Percentiles rank a stretch among this genome's conserved stretches.
Evolutionary conservation across 1,140 invertebrate species (phyloP).

Genomic region (Metaphire vulgaris): DNA sequence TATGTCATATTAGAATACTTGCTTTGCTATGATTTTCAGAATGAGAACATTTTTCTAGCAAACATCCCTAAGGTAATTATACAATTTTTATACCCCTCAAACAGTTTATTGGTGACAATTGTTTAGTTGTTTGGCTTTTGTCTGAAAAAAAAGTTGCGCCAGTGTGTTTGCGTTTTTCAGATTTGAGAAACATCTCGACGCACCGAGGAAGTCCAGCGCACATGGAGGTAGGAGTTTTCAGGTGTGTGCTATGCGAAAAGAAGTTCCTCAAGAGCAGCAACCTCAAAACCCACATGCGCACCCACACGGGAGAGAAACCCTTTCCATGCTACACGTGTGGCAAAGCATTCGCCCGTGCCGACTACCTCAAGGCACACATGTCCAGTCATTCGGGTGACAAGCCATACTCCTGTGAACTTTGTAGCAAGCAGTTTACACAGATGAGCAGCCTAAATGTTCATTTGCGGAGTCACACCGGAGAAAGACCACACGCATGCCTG

Average conservation of each 20-base stretch:
- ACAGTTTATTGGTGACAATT: too few relatives aligned
- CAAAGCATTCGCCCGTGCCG: constrained; percentile 23
- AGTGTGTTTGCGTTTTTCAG: too few relatives aligned
- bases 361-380: constrained; percentile 26
- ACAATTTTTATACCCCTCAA: too few relatives aligned
- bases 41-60: too few relatives aligned
- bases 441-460: constrained; percentile 51
- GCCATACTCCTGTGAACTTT: constrained; percentile 32
- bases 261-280: constrained; percentile 18
- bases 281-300: constrained; percentile 43
- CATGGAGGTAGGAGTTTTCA: background rate
- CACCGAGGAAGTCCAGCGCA: background rate
- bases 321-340: constrained; percentile 31
- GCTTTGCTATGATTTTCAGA: too few relatives aligned
- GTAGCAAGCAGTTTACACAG: constrained; percentile 28
- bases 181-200: background rate
- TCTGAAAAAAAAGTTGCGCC: too few relatives aligned
- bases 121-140: too few relatives aligned
- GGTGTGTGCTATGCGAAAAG: constrained; percentile 12
- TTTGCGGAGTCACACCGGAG: constrained; percentile 78
- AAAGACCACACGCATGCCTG: constrained; percentile 81
- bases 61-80: too few relatives aligned
- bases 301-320: constrained; percentile 32
- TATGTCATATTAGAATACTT: too few relatives aligned
- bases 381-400: constrained; percentile 27